Evolutionary conservation across 2,113 vertebrate species (phyloP), one percentile per base, ranked within the genome.

Genomic region (Thymallus thymallus): DNA sequence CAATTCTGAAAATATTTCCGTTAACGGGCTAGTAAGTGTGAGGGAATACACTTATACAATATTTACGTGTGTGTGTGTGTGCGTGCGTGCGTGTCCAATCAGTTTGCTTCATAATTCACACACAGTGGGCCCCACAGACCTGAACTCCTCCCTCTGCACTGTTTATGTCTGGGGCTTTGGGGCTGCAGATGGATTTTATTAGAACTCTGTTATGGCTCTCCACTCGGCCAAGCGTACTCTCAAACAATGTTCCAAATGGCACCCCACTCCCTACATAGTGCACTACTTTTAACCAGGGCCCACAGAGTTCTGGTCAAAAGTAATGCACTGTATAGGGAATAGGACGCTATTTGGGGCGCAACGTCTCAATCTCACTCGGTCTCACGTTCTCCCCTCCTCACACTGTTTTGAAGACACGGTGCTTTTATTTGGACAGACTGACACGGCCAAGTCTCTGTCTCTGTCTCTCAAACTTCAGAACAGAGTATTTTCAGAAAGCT

Each of bases 121-220:
- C 32, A 20, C 55, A 56, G 63, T 48, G 24, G 45, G 48, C 26
- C 16, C 26, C 32, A 10, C 10, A 69, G 61, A 41, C 9, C 30
- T 48, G 62, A 64, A 69, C 32, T 29, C 22, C 10, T 41, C 35
- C 35, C 35, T 41, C 35, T 3, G 9, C 55, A 73, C 35, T 81
- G 80, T 84, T 82, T 76, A 26, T 56, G 73, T 82, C 72, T 86
- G 69, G 23, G 56, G 62, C 56, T 68, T 35, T 76, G 61, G 78
- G 41, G 35, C 9, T 30, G 30, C 88, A 88, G 71, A 84, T 82
- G 76, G 71, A 3, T 72, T 81, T 35, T 66, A 81, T 85, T 80
- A 83, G 68, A 70, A 46, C 51, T 69, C 32, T 72, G 81, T 78
- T 86, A 78, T 72, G 72, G 23, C 78, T 80, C 41, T 60, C 23